phyloP scores from a whole-genome alignment of 2,888 invertebrate genomes.

The Plagiodera versicolora region DNA sequence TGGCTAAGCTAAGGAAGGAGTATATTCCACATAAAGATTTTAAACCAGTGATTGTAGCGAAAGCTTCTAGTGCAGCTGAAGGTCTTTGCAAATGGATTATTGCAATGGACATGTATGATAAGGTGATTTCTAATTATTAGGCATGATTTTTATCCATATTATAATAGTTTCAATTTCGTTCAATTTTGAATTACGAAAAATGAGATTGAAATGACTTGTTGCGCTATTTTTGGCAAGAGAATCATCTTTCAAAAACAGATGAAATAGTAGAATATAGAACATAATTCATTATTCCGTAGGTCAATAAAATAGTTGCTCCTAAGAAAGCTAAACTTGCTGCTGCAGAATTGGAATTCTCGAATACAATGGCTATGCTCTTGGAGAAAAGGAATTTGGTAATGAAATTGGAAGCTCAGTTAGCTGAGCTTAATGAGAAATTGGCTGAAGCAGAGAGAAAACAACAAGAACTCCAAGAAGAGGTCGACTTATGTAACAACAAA shows the following conservation, averaged over 20 bases:
- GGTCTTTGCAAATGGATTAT: constrained; percentile 90
- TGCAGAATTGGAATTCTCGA: constrained; percentile 79
- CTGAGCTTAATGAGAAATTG: constrained; percentile 69
- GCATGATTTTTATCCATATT: no score
- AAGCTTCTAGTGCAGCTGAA: constrained; percentile 93
- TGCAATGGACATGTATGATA: constrained; percentile 88
- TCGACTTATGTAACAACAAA: constrained; percentile 81
- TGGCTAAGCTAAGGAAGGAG: constrained; percentile 75
- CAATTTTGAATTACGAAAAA: no score
- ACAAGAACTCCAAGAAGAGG: constrained; percentile 70
- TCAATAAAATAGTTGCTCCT: constrained; percentile 80
- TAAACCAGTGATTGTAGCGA: constrained; percentile 76
- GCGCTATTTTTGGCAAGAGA: no score
- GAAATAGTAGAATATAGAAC: no score
- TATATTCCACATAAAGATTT: constrained; percentile 77
- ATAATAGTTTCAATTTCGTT: no score
- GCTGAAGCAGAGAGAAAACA: constrained; percentile 68
- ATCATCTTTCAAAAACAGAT: no score
- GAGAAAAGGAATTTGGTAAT: constrained; percentile 79
- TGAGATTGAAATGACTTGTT: no score
- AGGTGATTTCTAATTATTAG: constrained; percentile 60
- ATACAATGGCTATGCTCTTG: constrained; percentile 82
- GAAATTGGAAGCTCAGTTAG: constrained; percentile 75
- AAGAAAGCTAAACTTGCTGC: constrained; percentile 80
- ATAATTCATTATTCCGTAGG: no score